Evolutionary conservation across 1,140 invertebrate species (phyloP), one percentile per base, ranked within the genome.

Genomic region (Theocolax elegans): DNA sequence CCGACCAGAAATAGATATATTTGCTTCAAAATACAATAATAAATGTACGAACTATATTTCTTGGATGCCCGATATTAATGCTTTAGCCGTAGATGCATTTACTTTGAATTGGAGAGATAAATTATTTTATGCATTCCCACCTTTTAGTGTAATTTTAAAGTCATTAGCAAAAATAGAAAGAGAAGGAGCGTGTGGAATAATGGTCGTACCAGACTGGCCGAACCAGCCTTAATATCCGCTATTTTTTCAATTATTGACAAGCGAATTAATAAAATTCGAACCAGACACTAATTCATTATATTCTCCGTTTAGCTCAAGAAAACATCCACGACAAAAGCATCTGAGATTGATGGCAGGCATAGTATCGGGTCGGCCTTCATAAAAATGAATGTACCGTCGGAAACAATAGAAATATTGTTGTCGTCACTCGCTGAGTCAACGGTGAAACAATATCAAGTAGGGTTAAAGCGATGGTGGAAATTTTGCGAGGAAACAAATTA

Each of bases 21-120:
- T 79, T 58, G 75, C 78, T 9, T 56, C 56, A 9, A 44, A 63
- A 38, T 69, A 1, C 15, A 78, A 77, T 64, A 40, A 25, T 2
- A 79, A 80, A 68, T 78, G 76, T 65, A 8, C 66, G n/a, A 46
- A 35, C 23, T 79, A 62, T 66, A 67, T 67, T 48, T 75, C 75
- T 1, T 77, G 77, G 74, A 29, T 62, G 35, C 58, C 42, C 17
- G 75, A 76, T 21, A 63, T 71, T 29, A 53, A 60, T 1, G 62
- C 75, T 1, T 38, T 65, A 12, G 38, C 48, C 12, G 62, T 76
- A 9, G 69, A 77, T 48, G 73, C 73, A 1, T 76, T 77, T 46
- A 75, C 76, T 6, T 40, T 38, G 8, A 23, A 40, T 25, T 68
- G 66, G 72, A 8, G 29, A 13, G 17, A 46, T 10, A 8, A 21